Evolutionary conservation across 2,888 invertebrate genomes (phyloP), one percentile per base, ranked within the genome.

Genomic region (Cetonia aurata): DNA sequence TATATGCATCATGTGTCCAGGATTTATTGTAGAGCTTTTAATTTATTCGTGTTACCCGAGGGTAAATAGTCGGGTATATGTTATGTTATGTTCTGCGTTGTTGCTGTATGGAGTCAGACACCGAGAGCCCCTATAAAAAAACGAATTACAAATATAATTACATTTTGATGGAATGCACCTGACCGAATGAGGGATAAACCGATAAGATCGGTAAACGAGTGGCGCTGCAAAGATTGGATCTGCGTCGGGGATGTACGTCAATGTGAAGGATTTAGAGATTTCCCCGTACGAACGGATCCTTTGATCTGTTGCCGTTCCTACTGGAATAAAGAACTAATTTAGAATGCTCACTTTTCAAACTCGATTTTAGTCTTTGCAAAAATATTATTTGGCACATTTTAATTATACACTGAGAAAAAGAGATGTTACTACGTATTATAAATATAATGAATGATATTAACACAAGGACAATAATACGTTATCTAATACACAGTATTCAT

Each of bases 21-120:
- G 82, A 83, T 83, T 83, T 83, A 83, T 83, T 81, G 82, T 83
- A 77, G 78, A 79, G 80, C 82, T 82, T 83, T 83, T 83, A 83
- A 83, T 83, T 83, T 83, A 83, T 83, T 82, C 83, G 80, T 79
- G 74, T 77, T 70, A 80, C 81, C 78, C 73, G 73, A 73, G 81
- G 83, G 80, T 76, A 78, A 80, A 81, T 80, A 79, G 80, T 79
- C 77, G 77, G 80, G 78, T 77, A 81, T 80, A 77, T 79, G 79
- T 78, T 78, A 76, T 80, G 77, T 75, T 78, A 50, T 50, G 62
- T 65, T 65, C 62, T 65, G 62, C 50, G 62, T 50, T 15, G 46
- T 60, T 65, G 33, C 62, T 37, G 33, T 65, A 65, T 65, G 50
- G 62, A 76, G 77, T 75, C 80, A 80, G 80, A 81, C 81, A 80